These are phyloP conservation scores for Drosophila fuyamai DNA, from an alignment of 1,140 invertebrate species.

Conservation along the genomic window DNA sequence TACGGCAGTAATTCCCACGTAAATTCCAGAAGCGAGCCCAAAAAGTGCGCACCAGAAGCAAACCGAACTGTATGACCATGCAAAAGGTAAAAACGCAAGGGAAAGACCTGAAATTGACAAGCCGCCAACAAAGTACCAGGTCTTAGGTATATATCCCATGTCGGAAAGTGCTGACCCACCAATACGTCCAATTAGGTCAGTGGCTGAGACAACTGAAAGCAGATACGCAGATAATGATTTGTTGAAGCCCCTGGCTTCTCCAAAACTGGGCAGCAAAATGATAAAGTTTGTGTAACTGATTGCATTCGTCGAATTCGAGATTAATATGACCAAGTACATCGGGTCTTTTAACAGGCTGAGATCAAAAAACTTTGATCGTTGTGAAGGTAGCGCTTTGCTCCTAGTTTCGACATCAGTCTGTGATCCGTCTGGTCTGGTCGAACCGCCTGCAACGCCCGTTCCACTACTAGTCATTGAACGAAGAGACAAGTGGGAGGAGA, in stretches of 20 bases:
- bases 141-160: conserved; percentile 89
- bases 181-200: conserved; percentile 92
- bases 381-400: conserved; percentile 43
- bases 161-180: conserved; percentile 93
- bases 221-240: conserved; percentile 89
- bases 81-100: conserved; percentile 89
- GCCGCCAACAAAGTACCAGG: conserved; percentile 92
- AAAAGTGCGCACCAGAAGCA: conserved; percentile 90
- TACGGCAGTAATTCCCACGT: conserved; percentile 93
- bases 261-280: conserved; percentile 91
- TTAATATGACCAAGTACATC: conserved; percentile 91
- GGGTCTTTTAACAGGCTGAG: conserved; percentile 91
- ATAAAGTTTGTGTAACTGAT: conserved; percentile 95
- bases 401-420: conserved; percentile 47
- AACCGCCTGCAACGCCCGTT: conserved; percentile 57
- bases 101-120: conserved; percentile 91
- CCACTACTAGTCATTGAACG: conserved; percentile 86
- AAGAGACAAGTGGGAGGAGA: conserved; percentile 90
- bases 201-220: conserved; percentile 91
- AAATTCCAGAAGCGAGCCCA: conserved; percentile 93
- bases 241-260: conserved; percentile 88
- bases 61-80: conserved; percentile 86
- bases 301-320: conserved; percentile 93
- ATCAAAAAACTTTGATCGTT: conserved; percentile 90
- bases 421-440: conserved; percentile 20